A percentile compares a stretch with the other conserved stretches of the same genome.
Evolutionary conservation across 2,888 invertebrate genomes (phyloP).

Genomic region (Drosophila emarginata): DNA sequence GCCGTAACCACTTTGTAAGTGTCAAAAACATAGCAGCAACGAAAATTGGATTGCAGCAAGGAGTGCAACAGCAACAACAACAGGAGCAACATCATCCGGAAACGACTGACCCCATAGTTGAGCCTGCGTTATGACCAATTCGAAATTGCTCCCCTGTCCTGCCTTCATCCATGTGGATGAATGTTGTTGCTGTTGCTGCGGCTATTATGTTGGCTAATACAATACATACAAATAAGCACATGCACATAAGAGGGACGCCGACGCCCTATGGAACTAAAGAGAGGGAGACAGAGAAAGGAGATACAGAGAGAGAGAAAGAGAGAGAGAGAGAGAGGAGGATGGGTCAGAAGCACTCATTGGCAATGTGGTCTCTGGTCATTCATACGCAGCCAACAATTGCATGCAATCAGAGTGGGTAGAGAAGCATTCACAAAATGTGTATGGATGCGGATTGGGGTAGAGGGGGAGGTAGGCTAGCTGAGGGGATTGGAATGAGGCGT

Average conservation of each 20-base stretch:
- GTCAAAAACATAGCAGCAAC: slow-evolving; percentile 73
- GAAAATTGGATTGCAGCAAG: slow-evolving; percentile 70
- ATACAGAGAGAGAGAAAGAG: neutral
- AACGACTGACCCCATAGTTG: slow-evolving; percentile 30
- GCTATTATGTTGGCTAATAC: slow-evolving; percentile 74
- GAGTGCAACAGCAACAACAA: slow-evolving; percentile 45
- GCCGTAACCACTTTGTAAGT: slow-evolving; percentile 75
- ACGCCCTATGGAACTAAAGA: slow-evolving; percentile 22
- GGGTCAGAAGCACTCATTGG: slow-evolving; percentile 71
- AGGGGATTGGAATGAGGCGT: slow-evolving; percentile 15
- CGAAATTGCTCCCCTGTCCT: slow-evolving; percentile 42
- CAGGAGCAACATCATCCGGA: slow-evolving; percentile 25
- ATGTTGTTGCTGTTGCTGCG: slow-evolving; percentile 35
- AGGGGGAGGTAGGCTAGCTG: slow-evolving; percentile 27
- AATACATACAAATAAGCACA: slow-evolving; percentile 74
- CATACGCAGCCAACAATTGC: slow-evolving; percentile 73
- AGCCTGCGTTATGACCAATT: slow-evolving; percentile 68
- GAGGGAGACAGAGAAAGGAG: no score
- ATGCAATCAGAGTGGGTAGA: slow-evolving; percentile 59
- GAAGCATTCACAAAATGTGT: slow-evolving; percentile 8
- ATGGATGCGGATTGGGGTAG: slow-evolving; percentile 12
- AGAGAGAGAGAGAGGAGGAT: slow-evolving; percentile 18
- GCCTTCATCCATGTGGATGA: neutral
- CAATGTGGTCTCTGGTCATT: slow-evolving; percentile 73
- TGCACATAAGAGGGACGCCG: slow-evolving; percentile 40